A percentile compares a stretch with the other conserved stretches of the same genome.
These are phyloP conservation scores for Brachyistius frenatus DNA, from an alignment of 2,113 vertebrate species.

Conservation along the genomic window DNA sequence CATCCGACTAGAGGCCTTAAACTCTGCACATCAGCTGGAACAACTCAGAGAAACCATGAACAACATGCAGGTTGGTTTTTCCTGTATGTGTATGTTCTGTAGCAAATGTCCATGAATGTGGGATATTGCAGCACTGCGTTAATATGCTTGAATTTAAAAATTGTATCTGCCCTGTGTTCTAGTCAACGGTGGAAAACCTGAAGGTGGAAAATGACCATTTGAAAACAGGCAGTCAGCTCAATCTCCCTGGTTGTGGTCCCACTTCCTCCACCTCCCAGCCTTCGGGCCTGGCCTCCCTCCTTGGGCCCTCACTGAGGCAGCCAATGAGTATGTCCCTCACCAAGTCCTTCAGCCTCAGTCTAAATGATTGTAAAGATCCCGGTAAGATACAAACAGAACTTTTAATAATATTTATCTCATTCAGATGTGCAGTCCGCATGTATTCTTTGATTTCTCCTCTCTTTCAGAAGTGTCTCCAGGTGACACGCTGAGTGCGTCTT, in stretches of 20 bases:
- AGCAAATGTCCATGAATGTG: background rate
- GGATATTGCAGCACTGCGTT: background rate
- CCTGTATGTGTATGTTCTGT: background rate
- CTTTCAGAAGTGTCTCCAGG: conserved; percentile 88
- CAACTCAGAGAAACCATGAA: conserved; percentile 96
- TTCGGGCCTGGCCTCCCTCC: conserved; percentile 84
- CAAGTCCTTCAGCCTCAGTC: conserved; percentile 90
- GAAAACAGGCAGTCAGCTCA: conserved; percentile 86
- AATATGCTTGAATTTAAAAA: background rate
- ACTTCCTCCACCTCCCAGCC: conserved; percentile 84
- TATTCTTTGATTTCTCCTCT: background rate
- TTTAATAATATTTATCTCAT: background rate
- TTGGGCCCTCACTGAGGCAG: conserved; percentile 87
- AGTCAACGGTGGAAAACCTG: conserved; percentile 94
- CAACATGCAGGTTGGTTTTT: conserved; percentile 92
- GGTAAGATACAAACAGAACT: conserved; percentile 75
- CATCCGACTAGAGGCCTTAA: conserved; percentile 95
- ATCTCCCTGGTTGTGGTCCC: conserved; percentile 79
- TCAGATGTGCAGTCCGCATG: background rate
- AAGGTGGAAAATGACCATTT: conserved; percentile 95
- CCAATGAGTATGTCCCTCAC: conserved; percentile 89
- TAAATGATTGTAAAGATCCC: conserved; percentile 85
- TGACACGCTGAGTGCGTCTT: conserved; percentile 84
- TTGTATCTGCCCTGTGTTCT: conserved; percentile 14
- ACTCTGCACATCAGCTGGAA: conserved; percentile 95